Evolutionary conservation across 2,888 invertebrate genomes (phyloP).

Genomic region (Scaptomyza parva): DNA sequence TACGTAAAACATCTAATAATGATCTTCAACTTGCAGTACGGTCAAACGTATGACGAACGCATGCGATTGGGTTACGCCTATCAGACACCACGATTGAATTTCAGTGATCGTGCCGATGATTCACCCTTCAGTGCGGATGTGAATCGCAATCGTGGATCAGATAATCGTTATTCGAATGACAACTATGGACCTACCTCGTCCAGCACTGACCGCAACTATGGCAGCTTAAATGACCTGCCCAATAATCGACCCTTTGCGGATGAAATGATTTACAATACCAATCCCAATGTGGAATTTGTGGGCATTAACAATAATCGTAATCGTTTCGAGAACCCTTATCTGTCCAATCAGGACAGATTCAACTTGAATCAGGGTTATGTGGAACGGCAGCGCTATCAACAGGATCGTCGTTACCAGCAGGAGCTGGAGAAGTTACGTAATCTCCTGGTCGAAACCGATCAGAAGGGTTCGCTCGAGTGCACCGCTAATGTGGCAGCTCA

Average conservation of each 20-base stretch:
- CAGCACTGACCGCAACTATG: constrained; percentile 62
- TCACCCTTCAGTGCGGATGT: constrained; percentile 78
- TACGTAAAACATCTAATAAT: not conserved
- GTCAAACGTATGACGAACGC: constrained; percentile 82
- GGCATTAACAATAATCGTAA: constrained; percentile 58
- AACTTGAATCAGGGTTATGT: constrained; percentile 75
- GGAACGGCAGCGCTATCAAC: constrained; percentile 86
- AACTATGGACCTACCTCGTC: constrained; percentile 69
- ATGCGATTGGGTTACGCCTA: constrained; percentile 79
- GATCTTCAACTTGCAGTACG: constrained; percentile 70
- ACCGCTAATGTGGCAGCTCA: constrained; percentile 94
- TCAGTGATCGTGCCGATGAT: constrained; percentile 65
- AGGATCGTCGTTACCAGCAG: constrained; percentile 82
- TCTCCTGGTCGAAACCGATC: constrained; percentile 89
- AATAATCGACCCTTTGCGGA: constrained; percentile 31
- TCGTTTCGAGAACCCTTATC: constrained; percentile 76
- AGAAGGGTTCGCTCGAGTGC: constrained; percentile 91
- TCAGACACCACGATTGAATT: constrained; percentile 71
- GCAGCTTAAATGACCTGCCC: constrained; percentile 52
- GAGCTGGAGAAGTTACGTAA: constrained; percentile 84
- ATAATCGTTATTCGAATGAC: constrained; percentile 71
- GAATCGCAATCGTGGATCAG: constrained; percentile 36
- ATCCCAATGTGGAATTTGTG: constrained; percentile 62
- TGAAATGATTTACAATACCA: constrained; percentile 39
- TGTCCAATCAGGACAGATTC: constrained; percentile 78